Conservation (phyloP, 92 coral and sea anemone species). For the Heliopora coerulea region DNA sequence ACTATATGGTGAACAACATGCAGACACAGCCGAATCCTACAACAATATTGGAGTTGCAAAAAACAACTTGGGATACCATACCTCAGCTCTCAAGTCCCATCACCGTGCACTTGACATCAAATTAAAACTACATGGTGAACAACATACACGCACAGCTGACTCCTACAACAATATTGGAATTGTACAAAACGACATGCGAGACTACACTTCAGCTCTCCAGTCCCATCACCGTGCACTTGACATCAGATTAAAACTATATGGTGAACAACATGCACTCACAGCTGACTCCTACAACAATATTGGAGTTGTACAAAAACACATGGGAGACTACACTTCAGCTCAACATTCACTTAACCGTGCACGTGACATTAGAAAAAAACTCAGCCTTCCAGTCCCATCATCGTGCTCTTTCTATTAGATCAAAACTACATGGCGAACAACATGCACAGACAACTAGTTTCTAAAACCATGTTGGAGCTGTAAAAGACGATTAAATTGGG, state of each 20-base stretch:
- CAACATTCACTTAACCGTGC: constrained; percentile 18
- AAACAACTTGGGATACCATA: not conserved
- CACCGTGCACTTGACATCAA: too few species aligned
- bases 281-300: constrained; percentile 16
- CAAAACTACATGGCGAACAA: too few species aligned
- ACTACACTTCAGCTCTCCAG: constrained; percentile 21
- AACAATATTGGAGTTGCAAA: constrained; percentile 21
- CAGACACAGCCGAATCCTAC: constrained; percentile 37
- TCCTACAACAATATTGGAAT: not conserved
- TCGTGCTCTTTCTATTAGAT: too few species aligned
- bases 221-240: constrained; percentile 2
- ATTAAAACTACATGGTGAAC: not conserved
- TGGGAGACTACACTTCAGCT: not conserved
- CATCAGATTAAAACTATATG: not conserved
- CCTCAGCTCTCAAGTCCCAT: not conserved
- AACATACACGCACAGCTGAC: constrained; percentile 12
- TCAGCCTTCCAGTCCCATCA: too few species aligned
- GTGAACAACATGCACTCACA: constrained; percentile 24
- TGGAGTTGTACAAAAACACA: constrained; percentile 5
- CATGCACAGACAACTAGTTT: too few species aligned
- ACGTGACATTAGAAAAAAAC: not conserved
- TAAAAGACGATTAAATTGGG: too few species aligned
- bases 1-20: constrained; percentile 12
- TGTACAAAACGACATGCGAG: not conserved
- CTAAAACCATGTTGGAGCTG: too few species aligned